Base-by-base conservation (phyloP, 2,888 invertebrate genomes). In the Hartigia nigra region DNA sequence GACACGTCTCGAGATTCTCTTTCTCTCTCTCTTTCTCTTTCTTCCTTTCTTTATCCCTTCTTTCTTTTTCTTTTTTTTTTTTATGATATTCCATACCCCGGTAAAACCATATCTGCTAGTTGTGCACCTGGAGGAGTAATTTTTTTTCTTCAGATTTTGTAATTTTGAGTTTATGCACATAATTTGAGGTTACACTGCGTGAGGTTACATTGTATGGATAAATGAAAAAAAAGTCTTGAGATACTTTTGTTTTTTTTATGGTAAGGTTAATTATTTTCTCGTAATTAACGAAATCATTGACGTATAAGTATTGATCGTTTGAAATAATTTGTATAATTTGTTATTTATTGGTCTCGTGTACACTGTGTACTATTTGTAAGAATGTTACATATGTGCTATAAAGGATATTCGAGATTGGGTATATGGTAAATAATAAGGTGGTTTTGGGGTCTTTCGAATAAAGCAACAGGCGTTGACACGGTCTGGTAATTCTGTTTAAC, bases 1-100 rank as follows among this genome's bases (percentile, higher is more conserved):
- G 78, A 78, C 78, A 75, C 39, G 70, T 75, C 70, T 78, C 70
- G 72, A 12, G 72, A 1, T 31, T 32, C 23, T 31, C 3, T 12
- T 2, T 14, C 70, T 32, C 4, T 31, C 3, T 12, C 9, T 14
- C 70, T n/a, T 0, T 1, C 12, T 23, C 4, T 70, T n/a, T 31
- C n/a, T 3, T 4, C 31, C 12, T 12, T 5, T 31, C 32, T 72
- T 72, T 12, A 2, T 72, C 14, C 0, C 31, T 2, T 1, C 3
- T 23, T 9, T n/a, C n/a, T n/a, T n/a, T 12, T 14, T 32, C 31
- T 70, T 5, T 11, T 5, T 31, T 1, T 31, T 23, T n/a, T 31
- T 72, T 1, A 55, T 55, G 23, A 23, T 9, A 23, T 23, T 23
- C 9, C 3, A 23, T 9, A 9, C 1, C 2, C 23, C 5, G 23